Base-by-base conservation (phyloP, 2,797 vertebrate genomes). In the Antrozous pallidus region DNA sequence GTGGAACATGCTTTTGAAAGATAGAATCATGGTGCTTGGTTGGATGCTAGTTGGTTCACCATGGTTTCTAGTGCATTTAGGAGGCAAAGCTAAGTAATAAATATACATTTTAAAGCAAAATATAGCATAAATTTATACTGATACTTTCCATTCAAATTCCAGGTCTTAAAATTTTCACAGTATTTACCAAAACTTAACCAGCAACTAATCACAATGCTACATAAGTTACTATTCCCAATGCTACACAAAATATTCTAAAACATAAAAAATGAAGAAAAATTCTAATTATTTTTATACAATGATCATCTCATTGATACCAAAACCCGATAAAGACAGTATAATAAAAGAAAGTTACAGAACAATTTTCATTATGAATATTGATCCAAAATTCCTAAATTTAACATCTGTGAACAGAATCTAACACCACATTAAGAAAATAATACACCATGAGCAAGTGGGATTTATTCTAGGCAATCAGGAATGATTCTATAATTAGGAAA, bases 351-450 rank as follows among this genome's bases (percentile, higher is more conserved):
- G 26, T 78, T 93, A 74, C 10, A 79, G 26, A 61, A 47, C 9
- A 90, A 93, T 90, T 73, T 93, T 2, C 33, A 78, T 87, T 54
- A 83, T 84, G 36, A 58, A 88, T 79, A 58, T 61, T 83, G 28
- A 87, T 90, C 13, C 20, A 79, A 90, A 74, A 90, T 6, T 88
- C 5, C 28, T 61, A 85, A 84, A 85, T 88, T 84, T 83, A 86
- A 82, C 61, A 28, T 81, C 13, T 42, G 5, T 95, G 17, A 11
- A 54, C 17, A 71, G 88, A 96, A 47, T 79, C 31, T 78, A 83
- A 94, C 17, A 92, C 18, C 49, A 70, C 26, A 45, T 80, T 94
- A 38, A 91, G 49, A 93, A 94, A 94, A 83, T 84, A 83, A 79
- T 65, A 40, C 10, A 92, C 18, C 51, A 80, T 31, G 36, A 80